phyloP scores from a whole-genome alignment of 2,113 vertebrate species.

The Alectura lathami region DNA sequence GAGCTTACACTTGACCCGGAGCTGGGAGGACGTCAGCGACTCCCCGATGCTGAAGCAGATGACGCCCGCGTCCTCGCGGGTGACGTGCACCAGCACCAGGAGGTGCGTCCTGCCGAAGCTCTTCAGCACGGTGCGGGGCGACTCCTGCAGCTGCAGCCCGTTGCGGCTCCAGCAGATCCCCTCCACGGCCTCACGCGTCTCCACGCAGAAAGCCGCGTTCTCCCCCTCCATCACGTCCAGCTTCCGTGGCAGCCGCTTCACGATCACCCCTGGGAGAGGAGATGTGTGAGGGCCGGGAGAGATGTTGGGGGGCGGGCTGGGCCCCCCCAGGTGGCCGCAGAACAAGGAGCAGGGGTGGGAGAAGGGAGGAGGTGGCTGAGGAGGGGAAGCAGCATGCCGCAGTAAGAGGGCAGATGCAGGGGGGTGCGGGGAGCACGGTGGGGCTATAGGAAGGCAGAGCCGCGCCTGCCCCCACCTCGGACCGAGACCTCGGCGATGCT shows the following conservation, averaged over 20 bases:
- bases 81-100: slow-evolving; percentile 92
- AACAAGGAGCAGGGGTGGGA: background rate
- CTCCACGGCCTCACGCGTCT: slow-evolving; percentile 86
- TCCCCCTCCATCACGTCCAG: slow-evolving; percentile 95
- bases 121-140: slow-evolving; percentile 85
- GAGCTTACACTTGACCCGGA: slow-evolving; percentile 91
- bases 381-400: background rate
- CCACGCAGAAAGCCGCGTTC: slow-evolving; percentile 94
- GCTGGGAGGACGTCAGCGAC: slow-evolving; percentile 90
- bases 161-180: slow-evolving; percentile 90
- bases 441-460: background rate
- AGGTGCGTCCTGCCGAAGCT: slow-evolving; percentile 93
- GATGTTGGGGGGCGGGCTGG: background rate
- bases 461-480: slow-evolving; percentile 79
- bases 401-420: background rate
- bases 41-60: slow-evolving; percentile 87
- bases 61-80: slow-evolving; percentile 87
- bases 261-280: slow-evolving; percentile 67
- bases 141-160: slow-evolving; percentile 83
- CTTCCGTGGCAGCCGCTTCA: slow-evolving; percentile 88
- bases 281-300: background rate
- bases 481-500: slow-evolving; percentile 94
- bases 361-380: background rate
- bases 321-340: background rate
- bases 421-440: background rate